Conservation (phyloP, 2,113 vertebrate genomes). For the Pica pica region DNA sequence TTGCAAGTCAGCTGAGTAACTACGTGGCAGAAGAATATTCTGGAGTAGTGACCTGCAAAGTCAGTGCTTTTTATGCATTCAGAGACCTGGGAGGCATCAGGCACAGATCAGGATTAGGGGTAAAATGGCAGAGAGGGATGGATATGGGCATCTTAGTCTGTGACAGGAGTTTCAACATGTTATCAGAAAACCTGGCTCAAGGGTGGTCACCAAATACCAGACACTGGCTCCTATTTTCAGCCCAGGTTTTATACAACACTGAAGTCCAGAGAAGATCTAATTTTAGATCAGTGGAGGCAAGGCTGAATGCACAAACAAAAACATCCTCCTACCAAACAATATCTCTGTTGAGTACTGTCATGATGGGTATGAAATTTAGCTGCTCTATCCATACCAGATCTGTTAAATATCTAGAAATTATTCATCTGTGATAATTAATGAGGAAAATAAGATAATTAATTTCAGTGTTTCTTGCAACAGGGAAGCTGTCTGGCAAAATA, state of each 20-base stretch:
- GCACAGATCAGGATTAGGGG: background rate
- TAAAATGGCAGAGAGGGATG: background rate
- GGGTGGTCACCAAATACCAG: rapidly evolving
- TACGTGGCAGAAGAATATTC: background rate
- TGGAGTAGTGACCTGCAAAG: background rate
- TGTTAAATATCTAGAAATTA: conserved; percentile 6
- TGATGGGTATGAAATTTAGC: background rate
- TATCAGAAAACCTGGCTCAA: background rate
- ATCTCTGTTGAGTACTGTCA: background rate
- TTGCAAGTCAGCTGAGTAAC: background rate
- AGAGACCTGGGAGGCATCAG: background rate
- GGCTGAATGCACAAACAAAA: background rate
- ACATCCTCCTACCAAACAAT: background rate
- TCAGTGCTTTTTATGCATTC: background rate
- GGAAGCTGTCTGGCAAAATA: background rate
- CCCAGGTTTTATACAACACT: background rate
- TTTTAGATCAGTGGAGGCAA: background rate
- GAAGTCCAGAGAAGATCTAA: background rate
- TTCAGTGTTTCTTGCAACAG: background rate
- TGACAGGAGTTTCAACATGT: background rate
- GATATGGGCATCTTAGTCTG: background rate
- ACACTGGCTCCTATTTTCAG: background rate
- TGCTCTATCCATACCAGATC: background rate
- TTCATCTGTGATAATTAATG: background rate
- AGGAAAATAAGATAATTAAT: conserved; percentile 17